Conservation (phyloP, 92 coral and sea anemone species). For the Galaxea fascicularis region DNA sequence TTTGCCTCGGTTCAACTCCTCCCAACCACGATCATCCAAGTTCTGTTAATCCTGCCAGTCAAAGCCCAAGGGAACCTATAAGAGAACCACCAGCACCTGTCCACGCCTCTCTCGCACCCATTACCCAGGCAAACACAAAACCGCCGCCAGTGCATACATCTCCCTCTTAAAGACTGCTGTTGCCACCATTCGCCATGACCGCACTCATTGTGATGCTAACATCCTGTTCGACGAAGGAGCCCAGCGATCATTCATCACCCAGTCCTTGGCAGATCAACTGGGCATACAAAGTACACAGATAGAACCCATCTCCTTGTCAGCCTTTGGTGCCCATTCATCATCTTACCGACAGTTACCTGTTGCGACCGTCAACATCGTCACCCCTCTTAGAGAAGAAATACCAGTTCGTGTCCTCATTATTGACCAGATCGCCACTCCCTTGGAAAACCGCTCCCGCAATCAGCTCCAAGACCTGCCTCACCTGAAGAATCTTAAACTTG, state of each 20-base stretch:
- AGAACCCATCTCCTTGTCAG: constrained; percentile 39
- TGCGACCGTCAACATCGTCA: constrained; percentile 36
- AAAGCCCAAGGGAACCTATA: constrained; percentile 5
- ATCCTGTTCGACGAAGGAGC: constrained; percentile 63
- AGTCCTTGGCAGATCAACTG: constrained; percentile 58
- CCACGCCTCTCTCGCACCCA: constrained; percentile 24
- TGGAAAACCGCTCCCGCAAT: constrained; percentile 34
- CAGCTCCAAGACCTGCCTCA: constrained; percentile 48
- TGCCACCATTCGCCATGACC: constrained; percentile 22
- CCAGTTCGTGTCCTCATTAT: constrained; percentile 54
- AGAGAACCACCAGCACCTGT: constrained; percentile 12
- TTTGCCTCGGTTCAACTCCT: constrained; percentile 31
- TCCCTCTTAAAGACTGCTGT: constrained; percentile 52
- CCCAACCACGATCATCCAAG: background rate
- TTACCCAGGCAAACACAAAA: background rate
- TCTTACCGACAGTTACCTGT: constrained; percentile 47
- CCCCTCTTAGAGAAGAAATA: constrained; percentile 33
- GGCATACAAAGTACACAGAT: constrained; percentile 7
- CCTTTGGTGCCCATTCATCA: constrained; percentile 40
- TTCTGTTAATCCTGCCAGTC: background rate
- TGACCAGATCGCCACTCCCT: constrained; percentile 54
- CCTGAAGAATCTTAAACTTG: constrained; percentile 51
- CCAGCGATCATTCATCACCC: constrained; percentile 60
- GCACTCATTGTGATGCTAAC: constrained; percentile 33
- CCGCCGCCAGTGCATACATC: background rate